Base-by-base conservation (phyloP, 2,888 invertebrate genomes). In the Neoitamus cyanurus region DNA sequence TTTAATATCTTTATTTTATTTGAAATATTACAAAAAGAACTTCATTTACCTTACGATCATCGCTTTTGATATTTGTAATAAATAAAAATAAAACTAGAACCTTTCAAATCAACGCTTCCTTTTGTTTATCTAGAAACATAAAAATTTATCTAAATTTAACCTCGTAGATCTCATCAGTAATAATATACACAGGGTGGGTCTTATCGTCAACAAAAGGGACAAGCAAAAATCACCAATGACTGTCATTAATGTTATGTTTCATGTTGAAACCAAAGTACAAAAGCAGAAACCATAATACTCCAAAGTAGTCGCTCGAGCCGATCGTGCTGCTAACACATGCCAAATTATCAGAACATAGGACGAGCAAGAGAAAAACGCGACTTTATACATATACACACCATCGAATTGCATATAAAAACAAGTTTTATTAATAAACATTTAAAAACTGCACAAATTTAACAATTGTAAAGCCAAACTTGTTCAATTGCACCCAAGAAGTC, bases 1-100 rank as follows among this genome's bases (percentile, higher is more conserved):
- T 83, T 83, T 72, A 83, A 83, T 83, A 83, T 72, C 72, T 83
- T 83, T 83, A 83, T 83, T 83, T 72, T 72, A 72, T 72, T 83
- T 83, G 15, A 58, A 83, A 69, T 82, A 82, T 72, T 83, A 83
- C 83, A 83, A 83, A 83, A 72, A 83, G 83, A 83, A 83, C 42
- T 83, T 83, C n/a, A n/a, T 25, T 70, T 83, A 34, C 46, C 42
- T 83, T 72, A 46, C 69, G 68, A 82, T 82, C 58, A 80, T 31
- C 58, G 25, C 20, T 58, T 82, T 82, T 82, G 69, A 69, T 82
- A 82, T 69, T 58, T 69, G 6, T 82, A 82, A 82, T 82, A 82
- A 82, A 82, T 82, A 69, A 82, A 69, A 80, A 58, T 58, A 58
- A 80, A 80, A 58, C 58, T 48, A 80, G 69, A 48, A 82, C 25